phyloP scores from a whole-genome alignment of 2,797 vertebrate genomes.

The Arvicola amphibius region DNA sequence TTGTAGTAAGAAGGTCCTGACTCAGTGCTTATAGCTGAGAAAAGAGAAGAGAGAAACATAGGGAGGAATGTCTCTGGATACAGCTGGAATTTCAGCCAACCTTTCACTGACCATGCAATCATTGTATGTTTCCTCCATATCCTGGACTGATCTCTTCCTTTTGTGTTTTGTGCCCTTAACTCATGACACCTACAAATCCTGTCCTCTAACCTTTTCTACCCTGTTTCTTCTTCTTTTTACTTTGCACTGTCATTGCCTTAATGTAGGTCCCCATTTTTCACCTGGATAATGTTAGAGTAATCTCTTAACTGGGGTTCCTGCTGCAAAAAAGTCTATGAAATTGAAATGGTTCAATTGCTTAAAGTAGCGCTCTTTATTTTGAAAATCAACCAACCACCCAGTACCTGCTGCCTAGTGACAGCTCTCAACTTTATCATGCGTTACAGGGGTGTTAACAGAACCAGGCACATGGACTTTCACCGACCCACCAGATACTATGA shows the following conservation, averaged over 20 bases:
- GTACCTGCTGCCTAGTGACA: background rate
- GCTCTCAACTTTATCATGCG: background rate
- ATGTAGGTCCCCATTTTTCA: slow-evolving; percentile 65
- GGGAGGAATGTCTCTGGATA: background rate
- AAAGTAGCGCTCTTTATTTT: slow-evolving; percentile 67
- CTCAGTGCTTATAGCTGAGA: background rate
- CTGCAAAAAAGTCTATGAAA: slow-evolving; percentile 74
- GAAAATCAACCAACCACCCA: slow-evolving; percentile 72
- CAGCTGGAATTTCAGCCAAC: background rate
- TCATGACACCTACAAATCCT: background rate
- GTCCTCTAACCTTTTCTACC: slow-evolving; percentile 37
- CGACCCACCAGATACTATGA: background rate
- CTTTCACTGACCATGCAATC: background rate
- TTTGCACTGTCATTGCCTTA: slow-evolving; percentile 40
- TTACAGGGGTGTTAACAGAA: background rate
- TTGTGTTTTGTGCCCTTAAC: slow-evolving; percentile 1
- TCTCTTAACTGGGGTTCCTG: slow-evolving; percentile 61
- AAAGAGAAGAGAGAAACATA: background rate
- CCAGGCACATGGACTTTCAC: background rate
- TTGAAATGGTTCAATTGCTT: slow-evolving; percentile 68
- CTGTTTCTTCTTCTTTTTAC: background rate
- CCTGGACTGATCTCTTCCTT: background rate
- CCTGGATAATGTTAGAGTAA: slow-evolving; percentile 62
- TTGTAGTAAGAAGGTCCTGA: background rate
- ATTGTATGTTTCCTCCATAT: background rate